Evolutionary conservation across 2,113 vertebrate species (phyloP), one percentile per base, ranked within the genome.

Genomic region (Sapayoa aenigma): DNA sequence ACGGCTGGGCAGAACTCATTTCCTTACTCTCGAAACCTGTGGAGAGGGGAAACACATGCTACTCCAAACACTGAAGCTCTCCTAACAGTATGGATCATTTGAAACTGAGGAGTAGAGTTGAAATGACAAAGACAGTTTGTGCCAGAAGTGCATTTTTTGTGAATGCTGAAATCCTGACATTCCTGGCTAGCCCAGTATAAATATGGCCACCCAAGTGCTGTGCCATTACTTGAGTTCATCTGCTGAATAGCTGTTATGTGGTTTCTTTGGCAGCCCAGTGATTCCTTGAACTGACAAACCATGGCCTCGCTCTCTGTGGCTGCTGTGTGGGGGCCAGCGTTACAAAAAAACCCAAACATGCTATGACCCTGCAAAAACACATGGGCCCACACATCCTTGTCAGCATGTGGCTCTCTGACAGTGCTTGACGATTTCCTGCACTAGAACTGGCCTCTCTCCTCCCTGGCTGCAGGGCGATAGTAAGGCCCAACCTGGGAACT

Each of bases 191-290:
- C 73, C 73, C 88, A 95, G 31, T 90, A 92, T 95, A 96, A 96
- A 97, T 95, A 96, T 96, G 96, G 94, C 96, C 96, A 97, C 95
- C 95, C 94, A 97, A 97, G 92, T 68, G 47, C 76, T 78, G 73
- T 95, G 95, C 92, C 96, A 97, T 94, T 93, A 77, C 69, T 88
- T 25, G 76, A 94, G 92, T 93, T 96, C 85, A 95, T 96, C 94
- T 87, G 88, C n/a, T 2, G 85, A 86, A 67, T 74, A 63, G 72
- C 60, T 84, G 85, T 80, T 90, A 81, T 86, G 89, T 75, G 68
- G 90, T 90, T 93, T 93, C 76, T 93, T 93, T 90, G 90, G 92
- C 94, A 96, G 90, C 6, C n/a, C 72, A 74, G 22, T 49, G 72
- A 67, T 86, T 81, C 85, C 65, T 66, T 75, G 79, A 94, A 87